Evolutionary conservation across 2,888 invertebrate species (phyloP).

Genomic region (Drosophila recens): DNA sequence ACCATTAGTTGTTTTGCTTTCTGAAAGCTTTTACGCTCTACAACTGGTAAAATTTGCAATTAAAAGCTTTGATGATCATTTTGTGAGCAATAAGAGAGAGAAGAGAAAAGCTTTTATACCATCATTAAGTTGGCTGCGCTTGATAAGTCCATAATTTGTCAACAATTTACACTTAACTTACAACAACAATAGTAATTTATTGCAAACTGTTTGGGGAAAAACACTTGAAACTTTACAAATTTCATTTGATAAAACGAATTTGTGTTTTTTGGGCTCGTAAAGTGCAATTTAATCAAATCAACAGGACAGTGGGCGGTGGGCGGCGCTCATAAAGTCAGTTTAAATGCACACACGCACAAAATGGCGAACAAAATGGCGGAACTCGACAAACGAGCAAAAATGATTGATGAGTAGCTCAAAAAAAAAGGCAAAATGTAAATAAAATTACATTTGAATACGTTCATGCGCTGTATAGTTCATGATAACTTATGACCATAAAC

Average conservation of each 20-base stretch:
- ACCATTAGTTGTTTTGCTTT: conserved; percentile 1
- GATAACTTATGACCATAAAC: not conserved
- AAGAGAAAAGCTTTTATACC: not conserved
- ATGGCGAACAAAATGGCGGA: conserved; percentile 55
- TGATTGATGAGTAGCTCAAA: conserved; percentile 54
- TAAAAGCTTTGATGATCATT: conserved; percentile 7
- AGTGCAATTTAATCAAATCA: conserved; percentile 39
- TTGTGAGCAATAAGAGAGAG: not conserved
- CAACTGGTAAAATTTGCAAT: not conserved
- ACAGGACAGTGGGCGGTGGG: conserved; percentile 30
- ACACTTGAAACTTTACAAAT: conserved; percentile 21
- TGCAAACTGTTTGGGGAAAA: conserved; percentile 13
- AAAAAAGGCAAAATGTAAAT: conserved; percentile 24
- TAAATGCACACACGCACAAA: conserved; percentile 14
- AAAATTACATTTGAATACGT: conserved; percentile 12
- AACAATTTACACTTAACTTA: conserved; percentile 10
- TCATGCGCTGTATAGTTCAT: not conserved
- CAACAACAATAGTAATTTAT: conserved; percentile 28
- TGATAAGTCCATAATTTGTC: conserved; percentile 4
- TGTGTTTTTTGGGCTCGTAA: conserved; percentile 12
- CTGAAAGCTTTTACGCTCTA: not conserved
- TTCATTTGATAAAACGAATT: conserved; percentile 56
- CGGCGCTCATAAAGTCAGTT: conserved; percentile 11
- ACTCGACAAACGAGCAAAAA: conserved; percentile 10
- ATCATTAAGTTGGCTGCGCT: conserved; percentile 6